Percentiles rank a stretch among this genome's conserved stretches.
phyloP scores from a whole-genome alignment of 2,888 invertebrate species.

The Cryptus viduatorius region DNA sequence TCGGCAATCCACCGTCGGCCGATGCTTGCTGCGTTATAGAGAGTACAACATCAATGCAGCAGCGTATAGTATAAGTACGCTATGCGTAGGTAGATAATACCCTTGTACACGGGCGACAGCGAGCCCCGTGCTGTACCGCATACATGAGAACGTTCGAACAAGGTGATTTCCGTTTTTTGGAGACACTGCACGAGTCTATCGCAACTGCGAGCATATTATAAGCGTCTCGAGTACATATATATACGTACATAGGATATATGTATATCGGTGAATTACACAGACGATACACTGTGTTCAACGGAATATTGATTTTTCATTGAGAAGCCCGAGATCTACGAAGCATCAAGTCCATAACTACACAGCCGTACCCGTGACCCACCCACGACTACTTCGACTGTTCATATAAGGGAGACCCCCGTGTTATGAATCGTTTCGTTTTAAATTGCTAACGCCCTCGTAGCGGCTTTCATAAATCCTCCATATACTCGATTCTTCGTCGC shows the following conservation, averaged over 20 bases:
- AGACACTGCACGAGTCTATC: constrained; percentile 52
- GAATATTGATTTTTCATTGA: constrained; percentile 65
- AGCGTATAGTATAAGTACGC: constrained; percentile 29
- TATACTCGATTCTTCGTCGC: constrained; percentile 22
- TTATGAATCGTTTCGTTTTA: constrained; percentile 54
- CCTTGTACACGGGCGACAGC: constrained; percentile 68
- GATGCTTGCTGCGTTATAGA: constrained; percentile 13
- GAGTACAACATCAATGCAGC: constrained; percentile 26
- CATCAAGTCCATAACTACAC: constrained; percentile 42
- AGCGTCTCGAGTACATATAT: constrained; percentile 6
- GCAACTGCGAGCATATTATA: constrained; percentile 1
- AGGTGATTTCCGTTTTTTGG: constrained; percentile 71
- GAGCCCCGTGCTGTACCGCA: constrained; percentile 62
- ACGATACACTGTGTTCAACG: constrained; percentile 48
- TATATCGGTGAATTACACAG: constrained; percentile 40
- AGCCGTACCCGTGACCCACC: constrained; percentile 43
- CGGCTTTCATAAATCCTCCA: constrained; percentile 61
- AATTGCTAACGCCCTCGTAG: constrained; percentile 65
- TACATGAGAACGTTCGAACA: constrained; percentile 64
- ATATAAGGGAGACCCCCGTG: constrained; percentile 51
- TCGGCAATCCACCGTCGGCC: constrained; percentile 38
- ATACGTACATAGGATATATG: background rate
- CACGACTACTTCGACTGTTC: constrained; percentile 44
- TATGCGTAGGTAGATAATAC: constrained; percentile 72
- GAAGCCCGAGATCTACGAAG: constrained; percentile 40